These are phyloP conservation scores for Gobio gobio DNA, from an alignment of 2,113 vertebrate species.

Conservation along the genomic window DNA sequence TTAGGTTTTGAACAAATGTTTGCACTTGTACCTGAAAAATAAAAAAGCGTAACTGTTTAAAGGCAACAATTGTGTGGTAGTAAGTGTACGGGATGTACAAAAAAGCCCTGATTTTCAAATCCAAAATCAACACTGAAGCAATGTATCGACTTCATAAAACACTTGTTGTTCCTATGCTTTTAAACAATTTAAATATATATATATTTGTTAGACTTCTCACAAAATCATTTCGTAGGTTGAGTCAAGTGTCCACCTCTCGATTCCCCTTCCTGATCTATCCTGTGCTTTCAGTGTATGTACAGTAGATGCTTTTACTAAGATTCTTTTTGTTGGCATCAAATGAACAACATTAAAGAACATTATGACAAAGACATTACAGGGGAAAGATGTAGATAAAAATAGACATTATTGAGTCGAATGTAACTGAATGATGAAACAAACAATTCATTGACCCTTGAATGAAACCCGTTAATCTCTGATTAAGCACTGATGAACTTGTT, in stretches of 20 bases:
- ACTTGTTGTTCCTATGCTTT: background rate
- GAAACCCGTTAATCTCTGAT: background rate
- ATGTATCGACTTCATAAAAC: background rate
- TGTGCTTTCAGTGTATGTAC: slow-evolving; percentile 14
- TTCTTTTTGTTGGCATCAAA: background rate
- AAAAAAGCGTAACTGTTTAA: background rate
- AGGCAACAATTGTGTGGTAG: slow-evolving; percentile 25
- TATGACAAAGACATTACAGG: background rate
- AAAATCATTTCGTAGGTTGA: background rate
- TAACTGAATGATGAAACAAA: slow-evolving; percentile 1
- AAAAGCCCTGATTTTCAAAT: slow-evolving; percentile 14
- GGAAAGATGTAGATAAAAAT: slow-evolving; percentile 13
- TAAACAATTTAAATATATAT: background rate
- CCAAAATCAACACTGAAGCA: background rate
- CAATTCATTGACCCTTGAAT: slow-evolving; percentile 10
- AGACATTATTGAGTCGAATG: background rate
- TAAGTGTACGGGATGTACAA: background rate
- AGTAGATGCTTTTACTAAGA: slow-evolving; percentile 12
- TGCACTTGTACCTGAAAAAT: background rate
- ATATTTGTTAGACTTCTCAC: background rate
- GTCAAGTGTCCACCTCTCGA: background rate
- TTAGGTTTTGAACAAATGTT: slow-evolving; percentile 5
- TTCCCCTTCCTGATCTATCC: background rate
- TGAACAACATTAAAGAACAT: background rate
- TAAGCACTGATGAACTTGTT: slow-evolving; percentile 15